These are phyloP conservation scores for Erinaceus europaeus DNA, from an alignment of 2,113 vertebrate genomes.

Conservation along the genomic window DNA sequence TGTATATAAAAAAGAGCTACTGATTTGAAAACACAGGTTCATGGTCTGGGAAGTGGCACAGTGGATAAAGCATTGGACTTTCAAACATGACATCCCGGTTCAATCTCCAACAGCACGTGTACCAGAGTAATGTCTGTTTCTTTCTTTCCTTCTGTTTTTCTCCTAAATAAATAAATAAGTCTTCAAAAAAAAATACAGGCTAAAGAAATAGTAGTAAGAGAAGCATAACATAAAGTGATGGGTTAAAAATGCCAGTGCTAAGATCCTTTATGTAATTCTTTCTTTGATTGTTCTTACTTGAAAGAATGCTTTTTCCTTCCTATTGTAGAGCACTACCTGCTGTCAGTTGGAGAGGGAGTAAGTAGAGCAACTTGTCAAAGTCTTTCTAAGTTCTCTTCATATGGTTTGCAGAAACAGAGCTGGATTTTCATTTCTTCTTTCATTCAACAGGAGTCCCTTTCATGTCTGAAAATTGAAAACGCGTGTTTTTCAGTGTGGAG, in stretches of 20 bases:
- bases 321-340: conserved; percentile 70
- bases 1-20: conserved; percentile 35
- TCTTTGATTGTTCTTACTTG: conserved; percentile 67
- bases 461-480: conserved; percentile 92
- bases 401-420: conserved; percentile 83
- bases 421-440: conserved; percentile 87
- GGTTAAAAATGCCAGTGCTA: conserved; percentile 46
- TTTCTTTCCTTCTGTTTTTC: too few species aligned
- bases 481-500: conserved; percentile 86
- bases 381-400: conserved; percentile 79
- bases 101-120: too few species aligned
- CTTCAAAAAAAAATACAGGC: too few species aligned
- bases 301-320: conserved; percentile 65
- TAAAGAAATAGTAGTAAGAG: conserved; percentile 61
- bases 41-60: too few species aligned
- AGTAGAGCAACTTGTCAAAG: conserved; percentile 75
- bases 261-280: conserved; percentile 48
- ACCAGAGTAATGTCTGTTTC: too few species aligned
- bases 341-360: conserved; percentile 63
- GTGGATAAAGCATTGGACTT: too few species aligned
- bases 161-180: too few species aligned
- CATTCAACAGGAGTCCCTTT: conserved; percentile 93
- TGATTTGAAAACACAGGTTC: conserved; percentile 55
- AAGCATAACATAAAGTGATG: conserved; percentile 64
- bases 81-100: too few species aligned